Base-by-base conservation (phyloP, 2,113 vertebrate species). In the Phocoena phocoena region DNA sequence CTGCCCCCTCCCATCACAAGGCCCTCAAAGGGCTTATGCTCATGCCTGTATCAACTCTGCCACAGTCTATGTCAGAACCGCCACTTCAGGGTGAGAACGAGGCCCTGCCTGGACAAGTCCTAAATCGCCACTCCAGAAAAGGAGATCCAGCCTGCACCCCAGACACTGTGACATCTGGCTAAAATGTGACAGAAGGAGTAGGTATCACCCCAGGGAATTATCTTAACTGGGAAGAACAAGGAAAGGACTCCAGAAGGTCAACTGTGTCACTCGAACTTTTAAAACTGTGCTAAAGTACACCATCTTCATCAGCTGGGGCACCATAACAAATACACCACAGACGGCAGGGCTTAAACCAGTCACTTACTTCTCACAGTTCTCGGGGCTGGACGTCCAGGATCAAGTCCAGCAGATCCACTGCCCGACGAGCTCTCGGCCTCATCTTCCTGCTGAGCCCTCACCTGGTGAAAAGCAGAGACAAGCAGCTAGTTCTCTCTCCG, bases 141-240 rank as follows among this genome's bases (percentile, higher is more conserved):
- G 11, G 9, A 62, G 63, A 25, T 0, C 31, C 4, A 36, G 68
- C 7, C 13, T 41, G 9, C 8, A n/a, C 3, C 38, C 67, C 68
- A 1, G 20, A 11, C 33, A 26, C 3, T 1, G 1, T 53, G 76
- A 55, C 1, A 0, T 38, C 13, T 74, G 33, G 36, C 53, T 81
- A 14, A 73, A 21, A 67, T 5, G 31, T 28, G 31, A 87, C 0
- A 31, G 13, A 73, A 55, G 28, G 28, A 28, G 41, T 4, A 9
- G 25, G 28, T 10, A 11, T 67, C 15, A 58, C 17, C 53, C 6
- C 26, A 50, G 20, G 26, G 38, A 79, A 58, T 53, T 74, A 9
- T 50, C 25, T 92, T 77, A 62, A 62, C 73, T 89, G 58, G 41
- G 12, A 86, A 83, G 58, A 71, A 70, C 28, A 53, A 68, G 36